Conservation (phyloP, 2,113 vertebrate genomes). For the Rhynchomys soricoides region DNA sequence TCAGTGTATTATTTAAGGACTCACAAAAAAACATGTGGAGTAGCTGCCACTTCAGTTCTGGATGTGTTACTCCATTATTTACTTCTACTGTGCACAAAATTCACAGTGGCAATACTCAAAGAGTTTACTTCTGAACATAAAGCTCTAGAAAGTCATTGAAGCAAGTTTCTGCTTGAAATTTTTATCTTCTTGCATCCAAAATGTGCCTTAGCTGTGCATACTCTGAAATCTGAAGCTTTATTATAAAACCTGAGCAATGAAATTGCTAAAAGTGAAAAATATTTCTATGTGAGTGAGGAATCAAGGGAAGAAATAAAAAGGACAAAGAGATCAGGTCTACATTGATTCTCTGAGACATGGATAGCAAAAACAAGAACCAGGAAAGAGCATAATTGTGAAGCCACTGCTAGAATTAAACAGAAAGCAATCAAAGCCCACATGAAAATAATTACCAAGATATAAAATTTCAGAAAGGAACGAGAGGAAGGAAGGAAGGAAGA, state of each 20-base stretch:
- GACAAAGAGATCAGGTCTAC: not conserved
- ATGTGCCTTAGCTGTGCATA: not conserved
- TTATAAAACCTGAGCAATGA: not conserved
- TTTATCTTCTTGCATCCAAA: not conserved
- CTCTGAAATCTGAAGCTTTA: not conserved
- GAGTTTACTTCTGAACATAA: not conserved
- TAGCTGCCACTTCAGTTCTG: not conserved
- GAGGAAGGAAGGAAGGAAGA: not conserved
- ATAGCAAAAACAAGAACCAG: not conserved
- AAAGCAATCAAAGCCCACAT: not conserved
- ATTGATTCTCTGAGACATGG: not conserved
- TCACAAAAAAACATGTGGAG: not conserved
- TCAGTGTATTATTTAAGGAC: not conserved
- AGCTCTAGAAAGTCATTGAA: not conserved
- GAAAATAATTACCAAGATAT: not conserved
- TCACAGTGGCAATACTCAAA: not conserved
- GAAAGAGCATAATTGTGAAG: constrained; percentile 17
- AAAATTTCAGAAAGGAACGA: not conserved
- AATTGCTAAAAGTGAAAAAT: not conserved
- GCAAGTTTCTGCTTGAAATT: rapidly evolving
- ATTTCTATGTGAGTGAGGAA: not conserved
- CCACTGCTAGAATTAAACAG: not conserved
- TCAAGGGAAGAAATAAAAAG: not conserved
- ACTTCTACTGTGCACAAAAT: not conserved
- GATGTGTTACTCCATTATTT: not conserved